Evolutionary conservation across 2,888 invertebrate genomes (phyloP), one percentile per base, ranked within the genome.

Genomic region (Neocrepidodera transversa): DNA sequence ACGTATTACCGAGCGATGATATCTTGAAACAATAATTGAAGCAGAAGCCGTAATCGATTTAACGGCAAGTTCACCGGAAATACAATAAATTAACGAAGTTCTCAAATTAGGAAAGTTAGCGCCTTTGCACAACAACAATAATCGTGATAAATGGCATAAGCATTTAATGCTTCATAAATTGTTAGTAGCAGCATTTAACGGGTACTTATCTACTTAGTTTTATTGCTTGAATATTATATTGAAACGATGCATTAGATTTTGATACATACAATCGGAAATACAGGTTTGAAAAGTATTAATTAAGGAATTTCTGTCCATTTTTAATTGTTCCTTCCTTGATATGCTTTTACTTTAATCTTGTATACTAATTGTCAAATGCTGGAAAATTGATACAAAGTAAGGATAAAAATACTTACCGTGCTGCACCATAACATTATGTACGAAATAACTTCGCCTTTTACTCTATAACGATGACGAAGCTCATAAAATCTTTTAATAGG

Each of bases 31-130:
- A 50, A 54, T 61, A 50, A 58, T 61, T 50, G 52, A 48, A 57
- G 54, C 53, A 57, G 57, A 53, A 48, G 48, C 45, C 45, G 32
- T 61, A 58, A 58, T 61, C 61, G 61, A 61, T 61, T 61, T 58
- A 61, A 49, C 61, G 51, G 35, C 48, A 42, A 58, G 28, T 43
- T 50, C 45, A 49, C 57, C 53, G 61, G 61, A 53, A 61, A 61
- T 61, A 61, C 58, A 58, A 61, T 61, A 61, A 61, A 61, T 61
- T 61, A 61, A 54, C 57, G 38, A 61, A 61, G 57, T 61, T 61
- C 53, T 47, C 52, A 54, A 61, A 61, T 61, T 61, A 61, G 61
- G 61, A 61, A 61, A 61, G 53, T 61, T 61, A 61, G 50, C 61
- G 61, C 61, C 61, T 58, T 58, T 50, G 49, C 61, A 51, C 60